These are phyloP conservation scores for Idaea straminata DNA, from an alignment of 2,888 invertebrate species.

Conservation along the genomic window DNA sequence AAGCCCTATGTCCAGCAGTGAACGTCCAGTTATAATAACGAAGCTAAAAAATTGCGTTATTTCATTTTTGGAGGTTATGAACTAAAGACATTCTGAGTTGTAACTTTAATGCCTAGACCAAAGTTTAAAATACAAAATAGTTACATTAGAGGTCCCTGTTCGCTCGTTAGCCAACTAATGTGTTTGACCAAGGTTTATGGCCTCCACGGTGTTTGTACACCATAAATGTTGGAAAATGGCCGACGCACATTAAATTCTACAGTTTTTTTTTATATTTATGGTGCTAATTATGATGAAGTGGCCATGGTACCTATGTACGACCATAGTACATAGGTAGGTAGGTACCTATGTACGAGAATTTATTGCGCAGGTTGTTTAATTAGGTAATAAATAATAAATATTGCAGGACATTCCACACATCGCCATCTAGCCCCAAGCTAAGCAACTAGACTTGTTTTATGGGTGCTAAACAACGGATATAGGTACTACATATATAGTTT, in stretches of 20 bases:
- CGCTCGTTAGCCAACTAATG: slow-evolving; percentile 13
- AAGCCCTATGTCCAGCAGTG: too few relatives aligned
- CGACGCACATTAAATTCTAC: slow-evolving; percentile 1
- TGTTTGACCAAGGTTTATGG: slow-evolving; percentile 20
- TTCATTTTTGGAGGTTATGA: too few relatives aligned
- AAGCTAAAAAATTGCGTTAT: too few relatives aligned
- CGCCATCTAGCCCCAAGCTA: too few relatives aligned
- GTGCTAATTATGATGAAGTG: neutral
- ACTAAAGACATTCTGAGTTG: neutral
- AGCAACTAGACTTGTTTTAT: too few relatives aligned
- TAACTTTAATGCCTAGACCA: neutral
- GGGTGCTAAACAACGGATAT: too few relatives aligned
- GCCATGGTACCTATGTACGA: neutral
- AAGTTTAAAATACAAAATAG: neutral
- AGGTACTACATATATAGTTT: too few relatives aligned
- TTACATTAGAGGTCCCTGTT: neutral
- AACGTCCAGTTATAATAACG: too few relatives aligned
- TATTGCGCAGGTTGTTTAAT: neutral
- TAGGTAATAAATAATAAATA: too few relatives aligned
- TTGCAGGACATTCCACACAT: too few relatives aligned
- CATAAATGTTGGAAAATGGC: slow-evolving; percentile 29
- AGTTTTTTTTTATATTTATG: slow-evolving; percentile 3
- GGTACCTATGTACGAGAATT: neutral
- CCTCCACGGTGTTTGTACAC: slow-evolving; percentile 21
- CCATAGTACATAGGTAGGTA: too few relatives aligned